Evolutionary conservation across 2,888 invertebrate genomes (phyloP), one percentile per base, ranked within the genome.

Genomic region (Nomada lathburiana): DNA sequence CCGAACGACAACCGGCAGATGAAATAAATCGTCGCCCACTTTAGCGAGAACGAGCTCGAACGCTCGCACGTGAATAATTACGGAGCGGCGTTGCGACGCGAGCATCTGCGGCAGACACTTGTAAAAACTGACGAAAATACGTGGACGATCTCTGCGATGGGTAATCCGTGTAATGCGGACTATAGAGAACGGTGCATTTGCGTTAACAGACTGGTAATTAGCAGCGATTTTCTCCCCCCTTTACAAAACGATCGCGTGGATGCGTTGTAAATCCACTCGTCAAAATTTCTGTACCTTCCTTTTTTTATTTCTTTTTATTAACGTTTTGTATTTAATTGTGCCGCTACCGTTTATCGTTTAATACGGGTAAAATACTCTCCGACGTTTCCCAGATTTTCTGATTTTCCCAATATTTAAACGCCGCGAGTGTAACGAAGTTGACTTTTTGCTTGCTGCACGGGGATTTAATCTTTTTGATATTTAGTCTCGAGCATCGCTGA

Each of bases 21-120:
- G 57, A 79, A 84, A 82, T 76, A 75, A 85, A 86, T 44, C 69
- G 71, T 10, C 62, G 59, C 42, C n/a, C 68, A 42, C 20, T 71
- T 73, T 69, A 69, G 60, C 60, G 84, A 53, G 36, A 60, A 47
- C 64, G 57, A 26, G 36, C 65, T 60, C 29, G 70, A 50, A 60
- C 75, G 70, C 76, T 83, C 70, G 68, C 74, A 63, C 50, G 67
- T 71, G 85, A 74, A 75, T 82, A 84, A 87, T 86, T 82, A 82
- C 69, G 60, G 42, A 69, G 55, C 65, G 65, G 20, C 76, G 55
- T 68, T 26, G 76, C 53, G 53, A 64, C 42, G 67, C 71, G 52
- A 71, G 75, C 65, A 72, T 86, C 69, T 64, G 73, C 55, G 52
- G n/a, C 52, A 26, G 36, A 55, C 63, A 44, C 81, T 76, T 75